A percentile compares a stretch with the other conserved stretches of the same genome.
phyloP scores from a whole-genome alignment of 2,797 vertebrate genomes.

The Sebastes wilsoni region DNA sequence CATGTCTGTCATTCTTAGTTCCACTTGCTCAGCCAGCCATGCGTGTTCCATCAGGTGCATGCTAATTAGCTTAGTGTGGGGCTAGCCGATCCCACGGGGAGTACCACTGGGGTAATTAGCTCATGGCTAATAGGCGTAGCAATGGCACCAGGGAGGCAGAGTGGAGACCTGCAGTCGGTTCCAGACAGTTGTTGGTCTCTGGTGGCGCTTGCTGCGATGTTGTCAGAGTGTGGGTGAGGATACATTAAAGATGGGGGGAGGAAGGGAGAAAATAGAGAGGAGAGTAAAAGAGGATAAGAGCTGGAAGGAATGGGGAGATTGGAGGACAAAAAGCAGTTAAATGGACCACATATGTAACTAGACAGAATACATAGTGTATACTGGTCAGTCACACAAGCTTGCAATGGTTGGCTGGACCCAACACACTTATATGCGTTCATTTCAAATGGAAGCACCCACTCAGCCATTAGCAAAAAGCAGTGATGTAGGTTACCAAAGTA shows the following conservation, averaged over 20 bases:
- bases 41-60: conserved; percentile 28
- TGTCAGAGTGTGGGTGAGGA: background rate
- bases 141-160: conserved; percentile 15
- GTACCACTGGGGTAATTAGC: conserved; percentile 47
- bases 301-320: no score
- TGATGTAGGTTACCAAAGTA: no score
- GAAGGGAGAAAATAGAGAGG: background rate
- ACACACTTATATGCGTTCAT: no score
- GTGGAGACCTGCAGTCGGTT: conserved; percentile 27
- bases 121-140: conserved; percentile 47
- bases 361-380: background rate
- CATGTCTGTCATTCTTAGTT: conserved; percentile 1
- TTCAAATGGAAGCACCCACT: no score
- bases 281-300: background rate
- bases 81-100: conserved; percentile 30
- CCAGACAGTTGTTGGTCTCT: conserved; percentile 38
- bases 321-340: no score
- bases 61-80: conserved; percentile 59
- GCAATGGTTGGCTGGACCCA: no score
- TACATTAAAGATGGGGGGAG: background rate
- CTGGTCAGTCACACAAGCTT: no score
- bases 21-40: background rate
- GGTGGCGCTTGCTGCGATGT: background rate
- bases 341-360: background rate
- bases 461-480: no score